Conservation (phyloP, 2,888 invertebrate species). For the Catocala sponsa region DNA sequence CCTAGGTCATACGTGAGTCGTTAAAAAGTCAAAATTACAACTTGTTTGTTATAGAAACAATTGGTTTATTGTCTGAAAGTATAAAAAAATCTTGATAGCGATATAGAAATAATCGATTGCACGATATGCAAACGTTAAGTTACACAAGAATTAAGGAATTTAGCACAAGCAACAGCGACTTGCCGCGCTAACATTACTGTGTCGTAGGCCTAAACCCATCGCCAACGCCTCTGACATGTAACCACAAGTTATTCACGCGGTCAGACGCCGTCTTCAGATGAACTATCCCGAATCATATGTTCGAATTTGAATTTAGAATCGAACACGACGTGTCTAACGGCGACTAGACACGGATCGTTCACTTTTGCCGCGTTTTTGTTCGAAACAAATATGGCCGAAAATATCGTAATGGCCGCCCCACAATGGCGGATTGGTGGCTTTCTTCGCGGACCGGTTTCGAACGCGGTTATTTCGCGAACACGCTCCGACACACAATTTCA, state of each 20-base stretch:
- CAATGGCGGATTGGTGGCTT: slow-evolving; percentile 74
- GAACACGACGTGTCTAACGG: slow-evolving; percentile 55
- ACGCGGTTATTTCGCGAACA: slow-evolving; percentile 70
- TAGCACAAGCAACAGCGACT: slow-evolving; percentile 18
- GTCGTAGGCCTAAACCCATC: slow-evolving; percentile 26
- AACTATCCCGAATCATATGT: slow-evolving; percentile 59
- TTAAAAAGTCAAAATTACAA: too few relatives aligned
- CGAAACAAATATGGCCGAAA: slow-evolving; percentile 82
- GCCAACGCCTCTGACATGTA: slow-evolving; percentile 45
- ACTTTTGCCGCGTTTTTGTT: slow-evolving; percentile 76
- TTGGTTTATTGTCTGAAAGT: too few relatives aligned
- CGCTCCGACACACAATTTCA: slow-evolving; percentile 63
- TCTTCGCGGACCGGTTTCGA: slow-evolving; percentile 76
- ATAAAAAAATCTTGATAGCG: too few relatives aligned
- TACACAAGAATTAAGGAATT: not conserved
- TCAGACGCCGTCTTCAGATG: slow-evolving; percentile 48
- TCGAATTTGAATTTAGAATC: slow-evolving; percentile 62
- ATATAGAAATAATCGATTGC: too few relatives aligned
- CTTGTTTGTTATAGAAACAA: too few relatives aligned
- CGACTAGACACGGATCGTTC: slow-evolving; percentile 63
- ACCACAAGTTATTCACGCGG: slow-evolving; percentile 53
- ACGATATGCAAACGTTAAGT: not conserved
- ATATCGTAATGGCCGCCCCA: slow-evolving; percentile 76
- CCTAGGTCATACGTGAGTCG: not conserved
- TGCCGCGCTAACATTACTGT: slow-evolving; percentile 29